Evolutionary conservation across 2,113 vertebrate genomes (phyloP).

Genomic region (Oreochromis niloticus): DNA sequence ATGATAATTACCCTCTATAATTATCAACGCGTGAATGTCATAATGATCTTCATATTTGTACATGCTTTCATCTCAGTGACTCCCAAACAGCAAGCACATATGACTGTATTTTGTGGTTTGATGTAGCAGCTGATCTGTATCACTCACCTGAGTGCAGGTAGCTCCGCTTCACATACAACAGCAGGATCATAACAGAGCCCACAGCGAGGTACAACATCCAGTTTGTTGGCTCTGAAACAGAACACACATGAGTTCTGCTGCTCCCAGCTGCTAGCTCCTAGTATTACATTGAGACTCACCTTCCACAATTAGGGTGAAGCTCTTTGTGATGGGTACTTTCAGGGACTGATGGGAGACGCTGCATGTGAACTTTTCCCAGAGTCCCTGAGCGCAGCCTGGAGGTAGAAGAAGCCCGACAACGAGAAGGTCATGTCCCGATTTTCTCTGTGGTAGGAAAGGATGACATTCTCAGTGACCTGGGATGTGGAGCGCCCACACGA

Average conservation of each 20-base stretch:
- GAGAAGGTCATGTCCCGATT: constrained; percentile 69
- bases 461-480: constrained; percentile 3
- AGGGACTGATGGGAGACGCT: constrained; percentile 68
- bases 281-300: constrained; percentile 22
- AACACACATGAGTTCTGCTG: constrained; percentile 4
- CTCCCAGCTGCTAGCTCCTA: constrained; percentile 3
- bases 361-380: constrained; percentile 64
- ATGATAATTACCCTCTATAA: background rate
- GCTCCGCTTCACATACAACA: constrained; percentile 14
- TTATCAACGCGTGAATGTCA: background rate
- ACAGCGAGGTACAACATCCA: background rate
- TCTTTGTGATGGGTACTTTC: constrained; percentile 66
- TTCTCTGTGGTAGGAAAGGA: constrained; percentile 3
- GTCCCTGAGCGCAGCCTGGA: constrained; percentile 38
- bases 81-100: background rate
- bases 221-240: constrained; percentile 43
- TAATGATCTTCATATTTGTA: background rate
- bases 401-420: constrained; percentile 67
- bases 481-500: constrained; percentile 30
- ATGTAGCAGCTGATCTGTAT: background rate
- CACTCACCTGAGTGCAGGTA: constrained; percentile 49
- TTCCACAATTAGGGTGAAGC: constrained; percentile 62
- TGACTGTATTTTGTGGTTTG: background rate
- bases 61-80: background rate
- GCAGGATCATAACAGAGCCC: background rate